Percentiles rank a stretch among this genome's conserved stretches.
phyloP scores from a whole-genome alignment of 2,113 vertebrate species.

The Ceratotherium simum region DNA sequence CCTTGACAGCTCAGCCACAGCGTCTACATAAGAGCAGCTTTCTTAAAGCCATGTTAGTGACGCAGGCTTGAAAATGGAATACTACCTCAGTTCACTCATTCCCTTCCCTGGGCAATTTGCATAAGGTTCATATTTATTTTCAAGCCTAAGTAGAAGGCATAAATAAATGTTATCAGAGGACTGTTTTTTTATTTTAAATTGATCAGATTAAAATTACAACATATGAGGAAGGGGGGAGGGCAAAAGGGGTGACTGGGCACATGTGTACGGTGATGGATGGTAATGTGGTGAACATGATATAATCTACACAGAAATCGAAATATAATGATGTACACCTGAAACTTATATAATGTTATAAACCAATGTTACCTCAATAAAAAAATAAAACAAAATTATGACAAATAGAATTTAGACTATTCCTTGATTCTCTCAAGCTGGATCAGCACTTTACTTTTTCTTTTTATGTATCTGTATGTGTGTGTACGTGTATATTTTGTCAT shows the following conservation, averaged over 20 bases:
- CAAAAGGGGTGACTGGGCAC: too few species aligned
- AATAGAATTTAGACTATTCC: not conserved
- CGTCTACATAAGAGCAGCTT: not conserved
- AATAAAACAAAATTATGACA: not conserved
- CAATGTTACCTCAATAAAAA: too few species aligned
- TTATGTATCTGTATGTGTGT: not conserved
- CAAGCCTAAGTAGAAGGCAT: not conserved
- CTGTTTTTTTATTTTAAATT: conserved; percentile 12
- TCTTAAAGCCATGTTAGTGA: not conserved
- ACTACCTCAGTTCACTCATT: not conserved
- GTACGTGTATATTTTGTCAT: not conserved
- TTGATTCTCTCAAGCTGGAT: not conserved
- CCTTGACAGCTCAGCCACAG: not conserved
- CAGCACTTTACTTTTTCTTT: not conserved
- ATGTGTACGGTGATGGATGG: too few species aligned
- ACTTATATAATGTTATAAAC: too few species aligned
- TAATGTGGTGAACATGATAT: too few species aligned
- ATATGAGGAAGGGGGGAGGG: too few species aligned
- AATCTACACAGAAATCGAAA: too few species aligned
- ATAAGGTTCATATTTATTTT: not conserved
- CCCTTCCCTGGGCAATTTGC: not conserved
- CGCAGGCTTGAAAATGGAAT: not conserved
- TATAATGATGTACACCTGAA: too few species aligned
- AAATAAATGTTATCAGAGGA: not conserved
- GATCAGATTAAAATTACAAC: conserved; percentile 59